Conservation (phyloP, 2,113 vertebrate species). For the Calonectris borealis region DNA sequence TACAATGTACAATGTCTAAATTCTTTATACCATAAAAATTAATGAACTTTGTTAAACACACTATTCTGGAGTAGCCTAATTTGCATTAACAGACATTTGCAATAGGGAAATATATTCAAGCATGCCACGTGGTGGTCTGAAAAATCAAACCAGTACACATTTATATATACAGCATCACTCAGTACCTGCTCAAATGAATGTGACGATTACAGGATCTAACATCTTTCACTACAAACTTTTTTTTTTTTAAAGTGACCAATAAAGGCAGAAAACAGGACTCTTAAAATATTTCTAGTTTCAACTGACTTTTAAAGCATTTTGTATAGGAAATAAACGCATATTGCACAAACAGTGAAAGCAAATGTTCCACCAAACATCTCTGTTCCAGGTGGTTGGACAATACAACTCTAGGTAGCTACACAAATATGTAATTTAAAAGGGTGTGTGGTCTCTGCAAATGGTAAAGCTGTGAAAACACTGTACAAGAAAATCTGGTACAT, state of each 20-base stretch:
- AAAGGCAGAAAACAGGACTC: constrained; percentile 79
- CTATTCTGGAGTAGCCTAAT: constrained; percentile 89
- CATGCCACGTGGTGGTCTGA: constrained; percentile 92
- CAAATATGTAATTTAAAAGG: constrained; percentile 64
- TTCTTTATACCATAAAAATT: constrained; percentile 81
- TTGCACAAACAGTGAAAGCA: constrained; percentile 98
- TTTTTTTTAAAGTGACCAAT: constrained; percentile 78
- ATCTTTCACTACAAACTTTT: constrained; percentile 84
- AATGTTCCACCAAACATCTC: constrained; percentile 86
- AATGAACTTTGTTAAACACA: constrained; percentile 84
- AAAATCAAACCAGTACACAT: constrained; percentile 88
- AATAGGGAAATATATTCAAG: constrained; percentile 84
- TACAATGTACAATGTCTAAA: constrained; percentile 78
- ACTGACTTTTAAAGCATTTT: constrained; percentile 90
- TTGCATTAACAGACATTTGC: constrained; percentile 90
- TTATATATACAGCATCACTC: constrained; percentile 92
- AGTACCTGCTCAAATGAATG: constrained; percentile 99
- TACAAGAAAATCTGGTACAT: constrained; percentile 77
- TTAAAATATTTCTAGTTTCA: constrained; percentile 81
- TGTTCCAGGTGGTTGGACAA: constrained; percentile 80
- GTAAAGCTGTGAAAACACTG: constrained; percentile 77
- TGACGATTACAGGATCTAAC: constrained; percentile 88
- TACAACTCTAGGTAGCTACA: constrained; percentile 66
- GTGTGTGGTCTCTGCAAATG: constrained; percentile 70
- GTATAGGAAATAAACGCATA: constrained; percentile 89